phyloP scores from a whole-genome alignment of 2,113 vertebrate genomes.

The Macaca mulatta region DNA sequence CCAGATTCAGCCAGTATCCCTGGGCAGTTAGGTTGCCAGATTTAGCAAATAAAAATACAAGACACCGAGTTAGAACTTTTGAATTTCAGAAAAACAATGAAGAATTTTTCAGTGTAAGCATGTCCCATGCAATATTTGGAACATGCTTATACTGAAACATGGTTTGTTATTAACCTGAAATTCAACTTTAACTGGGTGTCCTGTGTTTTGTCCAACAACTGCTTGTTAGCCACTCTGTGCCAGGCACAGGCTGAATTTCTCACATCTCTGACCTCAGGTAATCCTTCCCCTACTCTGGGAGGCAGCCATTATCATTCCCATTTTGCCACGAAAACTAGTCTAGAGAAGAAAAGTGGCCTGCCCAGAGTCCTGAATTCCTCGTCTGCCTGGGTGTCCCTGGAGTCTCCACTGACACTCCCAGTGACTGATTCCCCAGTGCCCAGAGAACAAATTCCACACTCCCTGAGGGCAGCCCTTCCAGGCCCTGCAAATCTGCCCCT shows the following conservation, averaged over 20 bases:
- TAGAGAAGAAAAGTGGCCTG: not conserved
- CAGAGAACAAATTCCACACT: not conserved
- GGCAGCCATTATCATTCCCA: not conserved
- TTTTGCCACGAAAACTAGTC: not conserved
- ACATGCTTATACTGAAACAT: not conserved
- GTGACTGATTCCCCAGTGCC: rapidly evolving
- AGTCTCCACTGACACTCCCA: not conserved
- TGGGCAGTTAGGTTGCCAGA: not conserved
- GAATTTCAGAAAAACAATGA: not conserved
- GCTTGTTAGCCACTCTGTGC: not conserved
- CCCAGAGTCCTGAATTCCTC: not conserved
- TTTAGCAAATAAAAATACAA: not conserved
- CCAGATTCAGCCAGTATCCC: not conserved
- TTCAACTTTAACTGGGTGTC: not conserved
- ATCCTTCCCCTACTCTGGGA: not conserved
- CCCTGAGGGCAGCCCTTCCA: not conserved
- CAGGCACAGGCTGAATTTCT: too few species aligned
- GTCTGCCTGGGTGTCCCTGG: not conserved
- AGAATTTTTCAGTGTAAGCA: not conserved
- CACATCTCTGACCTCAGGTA: not conserved
- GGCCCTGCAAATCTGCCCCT: not conserved
- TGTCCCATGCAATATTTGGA: not conserved
- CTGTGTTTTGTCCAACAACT: not conserved
- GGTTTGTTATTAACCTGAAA: not conserved
- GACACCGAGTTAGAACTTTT: not conserved